A percentile compares a stretch with the other conserved stretches of the same genome.
Conservation (phyloP, 2,888 invertebrate species). For the Netelia fuscicornis region DNA sequence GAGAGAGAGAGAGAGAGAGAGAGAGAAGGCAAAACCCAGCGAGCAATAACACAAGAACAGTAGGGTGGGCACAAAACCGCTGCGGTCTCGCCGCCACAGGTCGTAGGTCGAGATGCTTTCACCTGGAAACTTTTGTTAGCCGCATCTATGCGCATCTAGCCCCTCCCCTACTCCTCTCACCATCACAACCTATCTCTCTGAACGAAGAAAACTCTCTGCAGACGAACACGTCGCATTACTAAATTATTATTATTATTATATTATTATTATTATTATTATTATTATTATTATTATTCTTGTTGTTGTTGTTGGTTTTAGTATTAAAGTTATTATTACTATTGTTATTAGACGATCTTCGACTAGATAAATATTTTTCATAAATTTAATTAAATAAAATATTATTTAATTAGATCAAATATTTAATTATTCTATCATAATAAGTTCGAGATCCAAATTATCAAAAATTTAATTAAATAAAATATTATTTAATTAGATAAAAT, state of each 20-base stretch:
- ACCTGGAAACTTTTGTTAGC: conserved; percentile 68
- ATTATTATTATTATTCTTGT: background rate
- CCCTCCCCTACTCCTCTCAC: conserved; percentile 1
- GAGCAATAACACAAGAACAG: conserved; percentile 38
- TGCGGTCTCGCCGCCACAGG: conserved; percentile 60
- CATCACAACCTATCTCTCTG: conserved; percentile 19
- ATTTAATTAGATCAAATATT: no score
- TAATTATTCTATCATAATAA: no score
- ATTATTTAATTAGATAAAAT: background rate
- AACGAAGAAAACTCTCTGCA: background rate
- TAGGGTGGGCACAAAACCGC: conserved; percentile 46
- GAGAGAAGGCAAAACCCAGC: background rate
- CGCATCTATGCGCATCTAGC: conserved; percentile 50
- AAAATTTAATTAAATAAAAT: no score
- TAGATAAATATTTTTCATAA: no score
- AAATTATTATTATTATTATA: background rate
- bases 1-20: conserved; percentile 9
- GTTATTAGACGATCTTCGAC: no score
- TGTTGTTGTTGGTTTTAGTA: background rate
- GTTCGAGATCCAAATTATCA: no score
- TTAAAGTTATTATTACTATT: no score
- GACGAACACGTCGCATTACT: background rate
- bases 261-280: background rate
- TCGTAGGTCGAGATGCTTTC: conserved; percentile 68
- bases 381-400: no score